A percentile compares a stretch with the other conserved stretches of the same genome.
These are phyloP conservation scores for Podotricha telesiphe DNA, from an alignment of 2,888 invertebrate species.

Conservation along the genomic window DNA sequence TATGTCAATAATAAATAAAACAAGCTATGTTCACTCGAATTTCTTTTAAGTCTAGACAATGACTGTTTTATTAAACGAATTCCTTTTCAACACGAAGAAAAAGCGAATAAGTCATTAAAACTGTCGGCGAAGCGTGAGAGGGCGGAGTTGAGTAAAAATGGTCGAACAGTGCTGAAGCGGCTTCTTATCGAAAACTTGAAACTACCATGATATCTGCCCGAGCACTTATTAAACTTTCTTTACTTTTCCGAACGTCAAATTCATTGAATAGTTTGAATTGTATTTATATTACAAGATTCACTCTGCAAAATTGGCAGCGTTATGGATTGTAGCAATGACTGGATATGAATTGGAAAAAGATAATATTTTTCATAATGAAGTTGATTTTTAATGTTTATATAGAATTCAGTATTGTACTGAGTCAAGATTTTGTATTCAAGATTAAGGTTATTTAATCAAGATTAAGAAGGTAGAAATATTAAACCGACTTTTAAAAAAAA, in stretches of 20 bases:
- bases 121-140: conserved; percentile 74
- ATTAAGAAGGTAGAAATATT: no score
- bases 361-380: neutral
- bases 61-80: conserved; percentile 57
- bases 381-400: no score
- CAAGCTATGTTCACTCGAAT: conserved; percentile 29
- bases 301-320: conserved; percentile 15
- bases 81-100: conserved; percentile 59
- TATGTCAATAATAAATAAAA: conserved; percentile 31
- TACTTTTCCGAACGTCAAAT: conserved; percentile 49
- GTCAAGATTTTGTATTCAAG: no score
- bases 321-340: neutral
- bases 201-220: conserved; percentile 65
- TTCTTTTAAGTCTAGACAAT: conserved; percentile 41
- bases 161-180: conserved; percentile 65
- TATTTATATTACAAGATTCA: conserved; percentile 48
- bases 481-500: no score
- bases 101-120: conserved; percentile 80
- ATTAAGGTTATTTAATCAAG: no score
- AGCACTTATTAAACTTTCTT: conserved; percentile 74
- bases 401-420: no score
- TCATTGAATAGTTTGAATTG: conserved; percentile 38
- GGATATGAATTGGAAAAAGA: neutral
- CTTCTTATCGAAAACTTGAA: conserved; percentile 73
- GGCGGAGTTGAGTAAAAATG: conserved; percentile 64